phyloP scores from a whole-genome alignment of 2,797 vertebrate species.

The Echiichthys vipera region DNA sequence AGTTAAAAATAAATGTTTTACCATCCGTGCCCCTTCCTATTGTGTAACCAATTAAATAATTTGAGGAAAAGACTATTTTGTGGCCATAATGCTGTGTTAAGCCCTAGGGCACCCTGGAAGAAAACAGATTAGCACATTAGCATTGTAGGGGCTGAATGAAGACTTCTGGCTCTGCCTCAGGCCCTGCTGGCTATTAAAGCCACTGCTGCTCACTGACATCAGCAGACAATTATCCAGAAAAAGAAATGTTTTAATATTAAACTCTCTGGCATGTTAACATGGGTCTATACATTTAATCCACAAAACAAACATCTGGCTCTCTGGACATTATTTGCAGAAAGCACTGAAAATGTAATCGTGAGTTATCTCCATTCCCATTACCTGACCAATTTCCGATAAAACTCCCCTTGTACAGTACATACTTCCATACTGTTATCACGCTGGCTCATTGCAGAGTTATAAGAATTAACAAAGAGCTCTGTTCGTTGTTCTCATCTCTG shows the following conservation, averaged over 20 bases:
- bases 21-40: conserved; percentile 22
- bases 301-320: background rate
- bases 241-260: conserved; percentile 27
- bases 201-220: conserved; percentile 45
- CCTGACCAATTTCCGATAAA: background rate
- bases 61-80: conserved; percentile 61
- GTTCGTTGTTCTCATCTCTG: conserved; percentile 3
- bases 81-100: conserved; percentile 51
- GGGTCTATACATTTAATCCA: background rate
- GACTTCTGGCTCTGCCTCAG: conserved; percentile 55
- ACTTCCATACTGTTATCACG: background rate
- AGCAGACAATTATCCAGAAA: conserved; percentile 28
- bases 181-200: conserved; percentile 58
- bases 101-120: conserved; percentile 49
- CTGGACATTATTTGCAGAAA: background rate
- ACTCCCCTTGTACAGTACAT: too few species aligned
- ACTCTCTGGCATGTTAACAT: background rate
- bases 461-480: conserved; percentile 34
- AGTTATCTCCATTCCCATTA: background rate
- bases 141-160: conserved; percentile 61
- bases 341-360: background rate
- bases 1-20: background rate
- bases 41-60: conserved; percentile 71
- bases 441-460: conserved; percentile 33
- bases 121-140: conserved; percentile 80